Percentiles rank a stretch among this genome's conserved stretches.
Conservation (phyloP, 2,113 vertebrate genomes). For the Ciconia maguari region DNA sequence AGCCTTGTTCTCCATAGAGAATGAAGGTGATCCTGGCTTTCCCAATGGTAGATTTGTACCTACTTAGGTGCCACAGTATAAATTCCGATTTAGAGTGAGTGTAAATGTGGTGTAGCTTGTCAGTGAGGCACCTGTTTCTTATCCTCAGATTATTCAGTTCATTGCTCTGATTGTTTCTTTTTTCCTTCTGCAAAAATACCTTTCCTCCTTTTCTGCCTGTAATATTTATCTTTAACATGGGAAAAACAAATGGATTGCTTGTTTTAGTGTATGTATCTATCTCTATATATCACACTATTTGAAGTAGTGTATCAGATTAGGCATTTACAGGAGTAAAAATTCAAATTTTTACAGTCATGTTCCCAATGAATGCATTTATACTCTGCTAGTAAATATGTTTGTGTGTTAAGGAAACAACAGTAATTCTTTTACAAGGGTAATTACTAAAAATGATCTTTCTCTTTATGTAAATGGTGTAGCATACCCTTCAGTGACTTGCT, state of each 20-base stretch:
- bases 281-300: no score
- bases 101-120: not conserved
- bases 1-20: not conserved
- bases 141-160: not conserved
- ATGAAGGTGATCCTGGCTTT: not conserved
- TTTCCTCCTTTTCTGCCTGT: not conserved
- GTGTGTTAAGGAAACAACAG: not conserved
- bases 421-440: not conserved
- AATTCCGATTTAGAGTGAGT: not conserved
- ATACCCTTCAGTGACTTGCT: not conserved
- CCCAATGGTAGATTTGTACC: not conserved
- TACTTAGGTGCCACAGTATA: not conserved
- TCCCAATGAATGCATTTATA: not conserved
- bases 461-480: not conserved
- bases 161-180: not conserved
- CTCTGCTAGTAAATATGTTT: not conserved
- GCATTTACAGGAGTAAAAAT: not conserved
- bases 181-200: not conserved
- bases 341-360: not conserved
- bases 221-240: not conserved
- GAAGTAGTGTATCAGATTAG: not conserved
- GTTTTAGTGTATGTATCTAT: not conserved
- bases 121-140: not conserved
- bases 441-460: not conserved
- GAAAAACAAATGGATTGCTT: not conserved